Evolutionary conservation across 30 jellyfish, hydroid and myxozoan genomes (phyloP).

Genomic region (Aurelia coerulea): DNA sequence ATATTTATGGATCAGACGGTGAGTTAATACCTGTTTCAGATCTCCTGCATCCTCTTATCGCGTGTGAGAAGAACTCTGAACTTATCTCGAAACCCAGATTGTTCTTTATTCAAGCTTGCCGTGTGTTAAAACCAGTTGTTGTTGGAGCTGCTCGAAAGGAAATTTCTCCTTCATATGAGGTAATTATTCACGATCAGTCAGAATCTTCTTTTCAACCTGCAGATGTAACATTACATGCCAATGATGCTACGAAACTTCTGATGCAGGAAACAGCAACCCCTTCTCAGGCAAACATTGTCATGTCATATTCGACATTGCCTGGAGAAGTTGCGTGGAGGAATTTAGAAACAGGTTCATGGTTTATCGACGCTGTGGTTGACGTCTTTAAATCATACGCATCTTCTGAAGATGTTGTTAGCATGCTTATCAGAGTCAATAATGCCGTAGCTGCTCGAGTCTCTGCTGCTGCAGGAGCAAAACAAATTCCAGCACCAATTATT

Average conservation of each 20-base stretch:
- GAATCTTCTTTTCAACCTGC: neutral
- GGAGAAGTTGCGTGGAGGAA: conserved; percentile 86
- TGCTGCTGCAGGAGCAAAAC: conserved; percentile 46
- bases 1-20: conserved; percentile 80
- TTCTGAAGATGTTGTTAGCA: conserved; percentile 73
- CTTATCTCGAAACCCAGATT: conserved; percentile 70
- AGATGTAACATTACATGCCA: neutral
- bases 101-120: conserved; percentile 92
- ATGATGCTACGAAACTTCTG: conserved; percentile 8
- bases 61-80: conserved; percentile 38
- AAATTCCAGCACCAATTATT: conserved; percentile 77
- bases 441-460: conserved; percentile 67
- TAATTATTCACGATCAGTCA: neutral
- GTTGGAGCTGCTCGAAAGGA: conserved; percentile 2
- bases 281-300: conserved; percentile 61
- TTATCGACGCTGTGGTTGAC: conserved; percentile 72
- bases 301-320: conserved; percentile 91
- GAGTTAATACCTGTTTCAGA: conserved; percentile 70
- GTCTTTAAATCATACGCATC: conserved; percentile 67
- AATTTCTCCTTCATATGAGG: conserved; percentile 29
- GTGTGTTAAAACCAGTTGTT: conserved; percentile 20
- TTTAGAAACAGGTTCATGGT: conserved; percentile 76
- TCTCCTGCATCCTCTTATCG: conserved; percentile 57
- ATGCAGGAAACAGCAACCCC: conserved; percentile 59
- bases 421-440: conserved; percentile 72